Evolutionary conservation across 2,888 invertebrate genomes (phyloP).

Genomic region (Pemphredon lugubris): DNA sequence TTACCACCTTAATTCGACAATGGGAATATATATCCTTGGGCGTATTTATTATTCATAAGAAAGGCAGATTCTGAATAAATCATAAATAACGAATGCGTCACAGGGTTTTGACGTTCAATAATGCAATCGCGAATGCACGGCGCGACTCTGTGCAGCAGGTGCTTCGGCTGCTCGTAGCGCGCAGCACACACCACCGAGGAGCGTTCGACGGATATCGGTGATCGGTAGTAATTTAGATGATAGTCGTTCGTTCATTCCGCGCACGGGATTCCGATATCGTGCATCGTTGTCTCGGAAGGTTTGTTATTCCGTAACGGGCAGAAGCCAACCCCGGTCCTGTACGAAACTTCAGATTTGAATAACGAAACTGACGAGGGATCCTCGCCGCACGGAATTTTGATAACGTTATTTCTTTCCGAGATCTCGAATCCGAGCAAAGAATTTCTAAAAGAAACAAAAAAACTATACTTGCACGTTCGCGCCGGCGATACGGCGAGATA

Average conservation of each 20-base stretch:
- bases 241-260: not conserved
- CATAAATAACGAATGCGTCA: constrained; percentile 65
- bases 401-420: too few species aligned
- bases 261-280: constrained; percentile 7
- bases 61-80: constrained; percentile 63
- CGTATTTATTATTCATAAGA: constrained; percentile 60
- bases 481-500: too few species aligned
- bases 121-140: constrained; percentile 59
- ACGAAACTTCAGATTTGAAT: too few species aligned
- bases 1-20: constrained; percentile 30
- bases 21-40: constrained; percentile 41
- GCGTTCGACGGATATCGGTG: not conserved
- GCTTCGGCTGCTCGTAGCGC: constrained; percentile 31
- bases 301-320: too few species aligned
- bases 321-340: too few species aligned
- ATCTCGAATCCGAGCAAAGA: too few species aligned
- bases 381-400: too few species aligned
- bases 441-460: too few species aligned
- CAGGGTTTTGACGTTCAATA: constrained; percentile 54
- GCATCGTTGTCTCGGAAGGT: not conserved
- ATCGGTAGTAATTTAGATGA: constrained; percentile 10
- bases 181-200: not conserved
- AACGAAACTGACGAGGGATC: too few species aligned
- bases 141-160: constrained; percentile 44
- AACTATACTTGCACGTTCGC: too few species aligned